Base-by-base conservation (phyloP, 2,113 vertebrate genomes). In the Thomomys bottae region DNA sequence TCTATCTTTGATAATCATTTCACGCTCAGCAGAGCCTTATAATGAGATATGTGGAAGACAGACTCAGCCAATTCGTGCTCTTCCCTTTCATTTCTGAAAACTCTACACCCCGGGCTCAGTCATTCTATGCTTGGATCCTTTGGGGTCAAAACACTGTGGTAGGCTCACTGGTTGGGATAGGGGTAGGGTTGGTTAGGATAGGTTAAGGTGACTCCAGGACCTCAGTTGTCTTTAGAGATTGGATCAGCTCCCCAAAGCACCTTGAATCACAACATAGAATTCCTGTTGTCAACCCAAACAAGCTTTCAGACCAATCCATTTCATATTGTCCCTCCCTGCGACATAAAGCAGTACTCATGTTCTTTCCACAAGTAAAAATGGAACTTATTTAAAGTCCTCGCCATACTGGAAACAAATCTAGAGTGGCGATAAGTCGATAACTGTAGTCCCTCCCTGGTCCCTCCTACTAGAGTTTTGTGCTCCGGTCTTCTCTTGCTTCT, bases 1-100 rank as follows among this genome's bases (percentile, higher is more conserved):
- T 93, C 79, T 88, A 45, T 80, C 23, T 88, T 79, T 63, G 45
- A 11, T 83, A 34, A 77, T 90, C 40, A 83, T 59, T 88, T 72
- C 21, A 66, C 9, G 36, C n/a, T 94, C 77, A 59, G 38, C 10
- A 23, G 77, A 88, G 32, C 54, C 36, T 91, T 59, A 64, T 67
- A 54, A 57, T 72, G 30, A 77, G 40, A 68, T 78, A 5, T 80
- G 24, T 45, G 63, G 28, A 59, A 83, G 21, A 4, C 6, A 84
- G 11, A 36, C 20, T 63, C 23, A 2, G 54, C 64, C 63, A 66
- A 57, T 87, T 68, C 66, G 8, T 38, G 64, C 64, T 92, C 64
- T 91, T 3, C 75, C 54, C 38, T 75, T 81, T 45, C 45, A 1
- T 66, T 92, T 75, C 71, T 73, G 70, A 61, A 67, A 72, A 75